Evolutionary conservation across 2,113 vertebrate species (phyloP).

Genomic region (Eleginops maclovinus): DNA sequence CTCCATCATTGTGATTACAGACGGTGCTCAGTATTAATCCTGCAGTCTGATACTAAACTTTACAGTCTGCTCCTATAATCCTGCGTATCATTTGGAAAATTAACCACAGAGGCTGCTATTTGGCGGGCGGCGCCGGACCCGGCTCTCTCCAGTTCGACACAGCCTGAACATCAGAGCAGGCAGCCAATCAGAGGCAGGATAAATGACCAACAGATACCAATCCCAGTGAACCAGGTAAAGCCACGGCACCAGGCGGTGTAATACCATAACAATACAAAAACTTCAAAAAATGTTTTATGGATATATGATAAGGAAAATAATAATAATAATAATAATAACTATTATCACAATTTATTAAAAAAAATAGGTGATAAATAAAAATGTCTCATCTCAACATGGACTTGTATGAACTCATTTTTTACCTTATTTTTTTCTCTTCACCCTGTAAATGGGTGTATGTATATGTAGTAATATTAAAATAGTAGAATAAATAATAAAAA

Average conservation of each 20-base stretch:
- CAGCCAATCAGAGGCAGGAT: slow-evolving; percentile 19
- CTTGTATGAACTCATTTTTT: no score
- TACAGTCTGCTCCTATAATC: background rate
- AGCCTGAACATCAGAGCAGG: background rate
- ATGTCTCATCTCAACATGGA: no score
- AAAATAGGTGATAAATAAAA: no score
- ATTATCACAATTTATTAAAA: no score
- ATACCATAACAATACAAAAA: background rate
- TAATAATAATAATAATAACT: no score
- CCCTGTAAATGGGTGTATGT: no score
- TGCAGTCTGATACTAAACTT: background rate
- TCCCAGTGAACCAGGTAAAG: background rate
- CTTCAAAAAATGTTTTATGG: no score
- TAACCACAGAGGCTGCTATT: background rate
- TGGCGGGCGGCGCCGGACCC: background rate
- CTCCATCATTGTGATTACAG: background rate
- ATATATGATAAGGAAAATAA: no score
- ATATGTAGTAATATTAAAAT: no score
- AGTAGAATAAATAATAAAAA: no score
- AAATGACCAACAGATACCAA: background rate
- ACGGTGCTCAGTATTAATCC: background rate
- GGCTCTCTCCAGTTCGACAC: background rate
- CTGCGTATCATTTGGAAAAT: background rate
- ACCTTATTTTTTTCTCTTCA: no score
- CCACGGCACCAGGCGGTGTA: background rate